phyloP scores from a whole-genome alignment of 2,888 invertebrate species.

The Lysandra bellargus region DNA sequence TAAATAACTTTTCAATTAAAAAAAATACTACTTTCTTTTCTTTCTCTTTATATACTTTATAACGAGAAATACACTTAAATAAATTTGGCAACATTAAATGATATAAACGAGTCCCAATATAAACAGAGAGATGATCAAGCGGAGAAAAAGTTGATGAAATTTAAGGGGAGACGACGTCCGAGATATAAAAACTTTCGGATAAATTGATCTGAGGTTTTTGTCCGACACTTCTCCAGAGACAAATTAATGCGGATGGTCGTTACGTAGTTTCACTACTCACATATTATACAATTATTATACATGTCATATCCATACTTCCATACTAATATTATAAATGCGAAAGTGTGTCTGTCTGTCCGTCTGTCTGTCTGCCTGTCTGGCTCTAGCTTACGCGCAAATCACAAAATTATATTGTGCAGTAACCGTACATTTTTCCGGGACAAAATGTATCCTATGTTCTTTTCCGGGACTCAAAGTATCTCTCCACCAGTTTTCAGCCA shows the following conservation, averaged over 20 bases:
- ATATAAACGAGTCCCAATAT: not conserved
- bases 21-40: no score
- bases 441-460: no score
- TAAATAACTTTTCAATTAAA: no score
- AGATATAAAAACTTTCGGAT: not conserved
- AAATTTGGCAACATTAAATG: not conserved
- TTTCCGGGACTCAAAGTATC: no score
- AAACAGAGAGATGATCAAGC: not conserved
- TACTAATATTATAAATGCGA: no score
- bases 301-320: not conserved
- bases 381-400: no score
- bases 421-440: no score
- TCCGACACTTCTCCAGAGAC: not conserved
- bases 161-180: not conserved
- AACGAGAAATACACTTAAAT: not conserved
- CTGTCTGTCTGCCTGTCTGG: no score
- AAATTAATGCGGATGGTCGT: not conserved
- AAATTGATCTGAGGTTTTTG: not conserved
- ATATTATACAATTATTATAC: not conserved
- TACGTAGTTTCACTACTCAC: not conserved
- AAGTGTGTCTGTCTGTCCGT: no score
- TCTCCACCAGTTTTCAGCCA: no score
- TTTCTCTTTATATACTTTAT: not conserved
- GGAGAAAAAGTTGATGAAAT: not conserved
- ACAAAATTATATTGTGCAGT: no score